A percentile compares a stretch with the other conserved stretches of the same genome.
phyloP scores from a whole-genome alignment of 2,888 invertebrate species.

The Caenorhabditis sp. region DNA sequence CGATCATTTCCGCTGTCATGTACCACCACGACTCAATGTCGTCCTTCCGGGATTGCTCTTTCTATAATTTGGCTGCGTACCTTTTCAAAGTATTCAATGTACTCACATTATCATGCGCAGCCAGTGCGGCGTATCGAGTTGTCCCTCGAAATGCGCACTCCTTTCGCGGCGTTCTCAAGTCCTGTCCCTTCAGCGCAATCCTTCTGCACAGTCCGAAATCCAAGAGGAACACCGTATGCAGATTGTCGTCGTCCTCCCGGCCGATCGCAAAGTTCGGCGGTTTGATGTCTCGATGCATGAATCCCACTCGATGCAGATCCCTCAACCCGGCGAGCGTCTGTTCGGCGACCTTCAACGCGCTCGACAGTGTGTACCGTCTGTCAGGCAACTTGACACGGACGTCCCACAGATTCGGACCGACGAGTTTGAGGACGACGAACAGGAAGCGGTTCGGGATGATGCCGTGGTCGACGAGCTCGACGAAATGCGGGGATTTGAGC shows the following conservation, averaged over 20 bases:
- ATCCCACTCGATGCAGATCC: conserved; percentile 69
- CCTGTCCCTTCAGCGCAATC: conserved; percentile 49
- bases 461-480: conserved; percentile 71
- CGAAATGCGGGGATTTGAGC: conserved; percentile 72
- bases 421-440: conserved; percentile 73
- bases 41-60: conserved; percentile 68
- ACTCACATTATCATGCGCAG: conserved; percentile 52
- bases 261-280: conserved; percentile 71
- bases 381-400: conserved; percentile 63
- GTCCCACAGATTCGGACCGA: conserved; percentile 78
- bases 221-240: conserved; percentile 62
- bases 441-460: conserved; percentile 65
- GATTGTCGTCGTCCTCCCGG: conserved; percentile 50
- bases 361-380: conserved; percentile 52
- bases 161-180: conserved; percentile 59
- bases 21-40: conserved; percentile 72
- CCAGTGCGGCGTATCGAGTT: conserved; percentile 64
- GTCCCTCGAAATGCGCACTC: conserved; percentile 66
- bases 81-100: no score
- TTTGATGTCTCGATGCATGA: conserved; percentile 67
- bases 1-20: conserved; percentile 65
- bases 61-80: no score
- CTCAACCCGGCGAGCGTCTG: conserved; percentile 67
- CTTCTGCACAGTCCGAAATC: conserved; percentile 67
- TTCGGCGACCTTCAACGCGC: conserved; percentile 61